Percentiles rank a stretch among this genome's conserved stretches.
phyloP scores from a whole-genome alignment of 1,140 invertebrate genomes.

The Neelides sp. region DNA sequence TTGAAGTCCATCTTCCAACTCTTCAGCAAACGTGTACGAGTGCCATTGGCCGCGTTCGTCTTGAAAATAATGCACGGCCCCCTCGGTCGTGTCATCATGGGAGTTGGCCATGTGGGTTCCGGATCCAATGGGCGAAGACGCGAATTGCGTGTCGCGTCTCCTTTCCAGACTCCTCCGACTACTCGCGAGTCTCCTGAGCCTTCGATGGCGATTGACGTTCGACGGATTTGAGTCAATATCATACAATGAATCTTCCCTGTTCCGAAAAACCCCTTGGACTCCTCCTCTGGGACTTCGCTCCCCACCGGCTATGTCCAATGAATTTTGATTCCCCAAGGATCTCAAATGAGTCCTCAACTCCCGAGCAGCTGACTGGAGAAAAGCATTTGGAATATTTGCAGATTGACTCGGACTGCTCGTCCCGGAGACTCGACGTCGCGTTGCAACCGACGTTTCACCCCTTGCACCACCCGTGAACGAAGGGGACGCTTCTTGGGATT shows the following conservation, averaged over 20 bases:
- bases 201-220: slow-evolving; percentile 29
- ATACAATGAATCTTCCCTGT: slow-evolving; percentile 21
- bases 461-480: background rate
- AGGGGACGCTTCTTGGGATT: slow-evolving; percentile 22
- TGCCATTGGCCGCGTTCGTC: slow-evolving; percentile 49
- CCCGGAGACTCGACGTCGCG: background rate
- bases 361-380: slow-evolving; percentile 24
- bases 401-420: background rate
- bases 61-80: slow-evolving; percentile 71
- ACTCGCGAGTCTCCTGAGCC: slow-evolving; percentile 27
- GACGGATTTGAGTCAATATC: slow-evolving; percentile 22
- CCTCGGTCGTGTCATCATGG: slow-evolving; percentile 74
- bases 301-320: slow-evolving; percentile 21
- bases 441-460: background rate
- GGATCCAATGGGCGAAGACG: slow-evolving; percentile 30
- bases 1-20: slow-evolving; percentile 45
- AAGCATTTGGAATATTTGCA: slow-evolving; percentile 14
- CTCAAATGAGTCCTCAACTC: slow-evolving; percentile 22
- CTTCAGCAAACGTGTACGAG: slow-evolving; percentile 77
- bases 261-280: slow-evolving; percentile 20
- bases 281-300: background rate
- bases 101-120: slow-evolving; percentile 61
- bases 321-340: slow-evolving; percentile 23
- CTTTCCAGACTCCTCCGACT: slow-evolving; percentile 29
- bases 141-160: slow-evolving; percentile 20